Evolutionary conservation across 37 sponge, comb jelly and placozoan species (phyloP).

Genomic region (Bolinopsis microptera): DNA sequence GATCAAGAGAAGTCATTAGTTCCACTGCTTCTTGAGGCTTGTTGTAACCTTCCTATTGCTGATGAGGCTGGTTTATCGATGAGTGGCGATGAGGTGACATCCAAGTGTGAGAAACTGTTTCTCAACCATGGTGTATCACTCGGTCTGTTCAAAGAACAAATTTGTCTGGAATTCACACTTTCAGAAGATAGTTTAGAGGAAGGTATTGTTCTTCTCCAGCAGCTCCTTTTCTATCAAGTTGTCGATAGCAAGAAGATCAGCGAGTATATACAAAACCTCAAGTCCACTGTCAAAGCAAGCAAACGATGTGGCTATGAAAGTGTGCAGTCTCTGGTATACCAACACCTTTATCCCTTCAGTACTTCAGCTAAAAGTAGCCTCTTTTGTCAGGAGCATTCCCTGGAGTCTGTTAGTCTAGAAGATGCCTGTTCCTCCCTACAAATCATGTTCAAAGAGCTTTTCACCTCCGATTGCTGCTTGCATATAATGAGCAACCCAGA

Average conservation of each 20-base stretch:
- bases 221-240: neutral
- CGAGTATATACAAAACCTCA: neutral
- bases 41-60: neutral
- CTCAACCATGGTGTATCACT: neutral
- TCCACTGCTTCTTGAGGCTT: neutral
- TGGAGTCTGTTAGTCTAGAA: neutral
- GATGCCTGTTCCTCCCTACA: neutral
- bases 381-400: constrained; percentile 1
- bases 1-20: neutral
- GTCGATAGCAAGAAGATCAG: neutral
- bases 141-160: neutral
- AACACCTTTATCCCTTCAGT: constrained; percentile 8
- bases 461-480: neutral
- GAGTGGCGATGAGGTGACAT: constrained; percentile 17
- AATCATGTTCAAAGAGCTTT: neutral
- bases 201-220: neutral
- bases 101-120: neutral
- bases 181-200: neutral
- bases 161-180: constrained; percentile 15
- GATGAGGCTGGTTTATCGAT: neutral
- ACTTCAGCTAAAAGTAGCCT: neutral
- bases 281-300: neutral
- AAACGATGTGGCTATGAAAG: constrained; percentile 26
- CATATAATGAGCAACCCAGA: neutral
- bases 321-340: neutral